Evolutionary conservation across 2,113 vertebrate species (phyloP).

Genomic region (Neotragus moschatus): DNA sequence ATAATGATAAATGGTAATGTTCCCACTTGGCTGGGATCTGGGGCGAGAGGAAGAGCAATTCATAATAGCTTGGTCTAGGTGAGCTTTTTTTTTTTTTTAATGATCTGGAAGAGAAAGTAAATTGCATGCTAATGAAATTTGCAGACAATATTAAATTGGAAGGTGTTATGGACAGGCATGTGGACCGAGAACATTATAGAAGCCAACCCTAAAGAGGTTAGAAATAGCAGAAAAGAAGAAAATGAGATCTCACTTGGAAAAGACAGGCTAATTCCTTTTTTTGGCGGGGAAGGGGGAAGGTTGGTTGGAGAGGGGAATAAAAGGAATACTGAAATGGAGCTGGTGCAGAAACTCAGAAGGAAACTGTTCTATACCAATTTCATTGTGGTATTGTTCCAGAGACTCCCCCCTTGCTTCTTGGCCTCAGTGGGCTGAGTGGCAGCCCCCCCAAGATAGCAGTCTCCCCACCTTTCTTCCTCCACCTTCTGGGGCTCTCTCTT

Average conservation of each 20-base stretch:
- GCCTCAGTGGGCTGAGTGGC: accelerated
- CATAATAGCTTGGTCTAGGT: conserved; percentile 67
- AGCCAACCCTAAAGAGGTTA: conserved; percentile 5
- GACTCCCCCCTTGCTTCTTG: neutral
- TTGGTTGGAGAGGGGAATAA: neutral
- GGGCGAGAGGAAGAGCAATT: conserved; percentile 24
- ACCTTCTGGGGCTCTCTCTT: neutral
- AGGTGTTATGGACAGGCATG: conserved; percentile 50
- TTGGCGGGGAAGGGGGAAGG: neutral
- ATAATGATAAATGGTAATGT: conserved; percentile 70
- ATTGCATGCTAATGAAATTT: conserved; percentile 73
- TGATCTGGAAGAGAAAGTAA: conserved; percentile 72
- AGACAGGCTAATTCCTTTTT: neutral
- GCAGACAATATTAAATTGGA: conserved; percentile 69
- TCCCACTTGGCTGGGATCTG: conserved; percentile 55
- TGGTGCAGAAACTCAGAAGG: neutral
- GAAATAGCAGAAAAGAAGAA: conserved; percentile 40
- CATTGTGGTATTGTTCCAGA: neutral
- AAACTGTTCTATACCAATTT: neutral
- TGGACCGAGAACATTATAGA: neutral
- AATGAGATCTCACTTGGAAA: neutral
- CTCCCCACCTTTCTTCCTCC: accelerated
- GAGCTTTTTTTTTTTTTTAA: conserved; percentile 55
- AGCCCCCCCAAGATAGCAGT: neutral
- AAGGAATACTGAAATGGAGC: neutral